Evolutionary conservation across 1,140 invertebrate species (phyloP), one percentile per base, ranked within the genome.

Genomic region (Anadara kagoshimensis): DNA sequence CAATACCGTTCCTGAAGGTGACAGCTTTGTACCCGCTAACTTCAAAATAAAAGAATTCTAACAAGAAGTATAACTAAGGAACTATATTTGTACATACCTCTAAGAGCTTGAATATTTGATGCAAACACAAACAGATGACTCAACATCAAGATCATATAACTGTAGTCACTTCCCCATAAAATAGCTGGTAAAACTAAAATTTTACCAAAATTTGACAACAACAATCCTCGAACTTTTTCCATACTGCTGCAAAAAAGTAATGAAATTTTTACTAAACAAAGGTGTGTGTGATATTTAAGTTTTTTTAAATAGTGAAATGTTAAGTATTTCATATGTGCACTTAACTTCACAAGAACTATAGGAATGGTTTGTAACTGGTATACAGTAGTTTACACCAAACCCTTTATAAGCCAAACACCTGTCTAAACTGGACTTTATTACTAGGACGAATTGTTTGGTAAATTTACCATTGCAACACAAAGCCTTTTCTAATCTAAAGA

Each of bases 181-280:
- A 87, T 70, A 12, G 83, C 82, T 26, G 85, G 83, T 1, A 88
- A 75, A 1, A 83, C 79, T 18, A 88, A 53, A 12, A 87, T 62
- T 68, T 84, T 83, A 1, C 87, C 86, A 65, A 86, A 73, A 67
- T 78, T 86, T 11, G 85, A 83, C 16, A 83, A 20, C n/a, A 84
- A 47, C 2, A 86, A 36, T 16, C 81, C 79, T 70, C 64, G 73
- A 26, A 79, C 49, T 22, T 77, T 22, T 11, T 67, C 69, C 63
- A 51, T 53, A 11, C n/a, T 20, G 24, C 80, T 81, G 70, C 24
- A 47, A 58, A 20, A 62, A 11, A 67, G 56, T 22, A n/a, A 20
- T 16, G 14, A 47, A 53, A 22, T 3, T 36, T 36, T 36, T 36
- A 36, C 7, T 36, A 7, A 36, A 36, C 29, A 36, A 56, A 18